Percentiles rank a stretch among this genome's conserved stretches.
These are phyloP conservation scores for Emys orbicularis DNA, from an alignment of 2,797 vertebrate genomes.

Conservation along the genomic window DNA sequence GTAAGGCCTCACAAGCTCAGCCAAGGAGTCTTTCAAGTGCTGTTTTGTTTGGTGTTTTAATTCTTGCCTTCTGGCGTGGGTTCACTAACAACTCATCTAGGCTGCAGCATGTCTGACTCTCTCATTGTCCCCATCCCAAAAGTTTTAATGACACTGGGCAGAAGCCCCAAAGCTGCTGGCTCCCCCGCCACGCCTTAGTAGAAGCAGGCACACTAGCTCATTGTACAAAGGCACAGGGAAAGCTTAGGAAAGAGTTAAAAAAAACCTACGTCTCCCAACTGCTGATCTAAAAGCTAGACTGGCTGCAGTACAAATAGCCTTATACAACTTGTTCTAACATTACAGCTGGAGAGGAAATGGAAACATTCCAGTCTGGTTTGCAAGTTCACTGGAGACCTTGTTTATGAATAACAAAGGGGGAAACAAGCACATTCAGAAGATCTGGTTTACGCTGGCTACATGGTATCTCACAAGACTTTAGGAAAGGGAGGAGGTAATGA, in stretches of 20 bases:
- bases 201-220: background rate
- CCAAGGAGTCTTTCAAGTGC: background rate
- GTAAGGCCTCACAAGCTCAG: background rate
- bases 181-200: background rate
- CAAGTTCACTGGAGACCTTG: background rate
- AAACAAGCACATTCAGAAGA: background rate
- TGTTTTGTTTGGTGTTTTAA: background rate
- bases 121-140: background rate
- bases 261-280: background rate
- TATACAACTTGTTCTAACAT: conserved; percentile 27
- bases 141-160: background rate
- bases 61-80: background rate
- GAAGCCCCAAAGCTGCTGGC: background rate
- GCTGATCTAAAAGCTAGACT: conserved; percentile 22
- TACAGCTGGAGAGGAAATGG: conserved; percentile 52
- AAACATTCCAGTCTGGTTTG: conserved; percentile 57
- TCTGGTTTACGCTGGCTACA: background rate
- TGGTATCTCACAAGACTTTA: background rate
- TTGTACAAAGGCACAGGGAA: background rate
- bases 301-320: conserved; percentile 18
- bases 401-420: conserved; percentile 14
- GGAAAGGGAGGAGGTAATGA: background rate
- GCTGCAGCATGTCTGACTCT: background rate
- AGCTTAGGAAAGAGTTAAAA: conserved; percentile 19
- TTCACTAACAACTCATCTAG: background rate